A percentile compares a stretch with the other conserved stretches of the same genome.
Evolutionary conservation across 2,797 vertebrate genomes (phyloP).

Genomic region (Crocodylus rhombifer): DNA sequence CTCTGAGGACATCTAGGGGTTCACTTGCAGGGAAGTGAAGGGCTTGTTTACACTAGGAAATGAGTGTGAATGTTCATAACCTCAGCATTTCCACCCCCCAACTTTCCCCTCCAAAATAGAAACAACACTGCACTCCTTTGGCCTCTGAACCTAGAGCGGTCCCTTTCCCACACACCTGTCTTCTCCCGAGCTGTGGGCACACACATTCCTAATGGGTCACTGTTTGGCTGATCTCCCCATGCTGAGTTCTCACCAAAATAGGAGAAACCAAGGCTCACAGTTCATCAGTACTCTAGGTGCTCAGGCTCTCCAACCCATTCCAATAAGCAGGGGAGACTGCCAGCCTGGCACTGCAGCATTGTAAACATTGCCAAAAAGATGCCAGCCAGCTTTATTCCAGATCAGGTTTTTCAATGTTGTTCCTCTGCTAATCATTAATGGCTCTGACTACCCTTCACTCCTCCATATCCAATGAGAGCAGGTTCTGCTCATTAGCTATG

Average conservation of each 20-base stretch:
- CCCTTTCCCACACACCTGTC: not conserved
- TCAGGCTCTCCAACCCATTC: not conserved
- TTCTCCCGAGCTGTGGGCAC: accelerated
- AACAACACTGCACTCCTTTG: not conserved
- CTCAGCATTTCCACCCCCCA: not conserved
- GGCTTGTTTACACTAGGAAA: not conserved
- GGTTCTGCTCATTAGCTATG: not conserved
- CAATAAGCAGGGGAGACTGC: not conserved
- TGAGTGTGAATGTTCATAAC: not conserved
- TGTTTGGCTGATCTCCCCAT: not conserved
- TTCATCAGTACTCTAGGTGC: no score
- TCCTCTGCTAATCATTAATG: not conserved
- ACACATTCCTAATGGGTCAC: not conserved
- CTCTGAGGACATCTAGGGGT: not conserved
- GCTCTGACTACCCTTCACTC: not conserved
- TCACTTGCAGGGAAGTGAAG: not conserved
- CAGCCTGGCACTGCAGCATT: not conserved
- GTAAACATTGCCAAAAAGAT: not conserved
- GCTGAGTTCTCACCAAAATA: not conserved
- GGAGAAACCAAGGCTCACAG: no score
- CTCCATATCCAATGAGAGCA: not conserved
- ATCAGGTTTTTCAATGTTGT: not conserved
- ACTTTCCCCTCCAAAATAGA: not conserved
- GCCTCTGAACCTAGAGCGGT: not conserved
- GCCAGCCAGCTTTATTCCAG: not conserved